Evolutionary conservation across 2,797 vertebrate genomes (phyloP).

Genomic region (Intellagama lesueurii): DNA sequence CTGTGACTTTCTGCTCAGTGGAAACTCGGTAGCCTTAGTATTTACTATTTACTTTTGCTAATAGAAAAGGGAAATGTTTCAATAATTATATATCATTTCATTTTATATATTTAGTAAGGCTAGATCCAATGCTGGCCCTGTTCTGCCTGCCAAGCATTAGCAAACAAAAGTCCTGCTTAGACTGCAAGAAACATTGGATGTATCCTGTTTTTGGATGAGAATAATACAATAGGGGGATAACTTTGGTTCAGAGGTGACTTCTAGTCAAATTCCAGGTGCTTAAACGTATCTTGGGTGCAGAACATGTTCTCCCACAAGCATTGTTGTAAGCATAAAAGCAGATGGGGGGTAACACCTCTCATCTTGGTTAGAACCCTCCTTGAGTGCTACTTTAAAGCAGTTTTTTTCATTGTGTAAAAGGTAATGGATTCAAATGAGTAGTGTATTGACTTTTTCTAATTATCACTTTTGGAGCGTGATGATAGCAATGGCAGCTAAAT

Average conservation of each 20-base stretch:
- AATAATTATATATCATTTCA: too few species aligned
- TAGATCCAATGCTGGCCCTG: not conserved
- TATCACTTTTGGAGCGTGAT: not conserved
- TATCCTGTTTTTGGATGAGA: not conserved
- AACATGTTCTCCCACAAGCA: not conserved
- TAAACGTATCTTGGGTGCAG: not conserved
- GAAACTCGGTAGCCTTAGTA: not conserved
- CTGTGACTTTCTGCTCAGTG: too few species aligned
- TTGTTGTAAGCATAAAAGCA: not conserved
- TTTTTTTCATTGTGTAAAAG: not conserved
- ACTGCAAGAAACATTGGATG: not conserved
- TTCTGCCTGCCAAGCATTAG: too few species aligned
- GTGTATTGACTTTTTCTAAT: not conserved
- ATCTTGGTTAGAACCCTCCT: not conserved
- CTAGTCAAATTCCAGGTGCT: not conserved
- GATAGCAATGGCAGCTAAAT: not conserved
- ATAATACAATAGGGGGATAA: too few species aligned
- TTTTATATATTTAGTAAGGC: too few species aligned
- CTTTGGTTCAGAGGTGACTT: not conserved
- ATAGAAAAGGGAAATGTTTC: not conserved
- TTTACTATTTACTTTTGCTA: not conserved
- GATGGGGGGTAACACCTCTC: not conserved
- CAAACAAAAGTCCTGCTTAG: not conserved
- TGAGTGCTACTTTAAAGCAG: not conserved
- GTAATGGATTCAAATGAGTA: not conserved